Percentiles rank a stretch among this genome's conserved stretches.
phyloP scores from a whole-genome alignment of 1,140 invertebrate genomes.

The Drosophila elegans region DNA sequence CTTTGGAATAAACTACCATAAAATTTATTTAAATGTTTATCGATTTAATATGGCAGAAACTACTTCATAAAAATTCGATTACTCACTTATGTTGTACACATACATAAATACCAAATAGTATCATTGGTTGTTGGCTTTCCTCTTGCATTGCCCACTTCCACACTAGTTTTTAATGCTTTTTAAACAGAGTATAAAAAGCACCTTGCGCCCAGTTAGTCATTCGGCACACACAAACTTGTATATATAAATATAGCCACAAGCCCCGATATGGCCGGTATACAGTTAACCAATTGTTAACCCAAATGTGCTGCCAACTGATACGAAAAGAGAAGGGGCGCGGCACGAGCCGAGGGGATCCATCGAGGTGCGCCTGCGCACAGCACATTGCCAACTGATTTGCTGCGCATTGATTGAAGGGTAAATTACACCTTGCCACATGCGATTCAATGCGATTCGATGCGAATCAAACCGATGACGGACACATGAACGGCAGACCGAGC shows the following conservation, averaged over 20 bases:
- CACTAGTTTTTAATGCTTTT: constrained; percentile 42
- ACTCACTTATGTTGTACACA: constrained; percentile 17
- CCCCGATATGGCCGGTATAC: constrained; percentile 62
- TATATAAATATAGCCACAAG: constrained; percentile 49
- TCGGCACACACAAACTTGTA: constrained; percentile 40
- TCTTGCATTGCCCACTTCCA: constrained; percentile 27
- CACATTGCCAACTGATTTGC: constrained; percentile 80
- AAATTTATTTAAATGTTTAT: constrained; percentile 9
- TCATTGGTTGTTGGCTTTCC: constrained; percentile 36
- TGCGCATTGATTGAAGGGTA: constrained; percentile 82
- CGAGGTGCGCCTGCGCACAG: constrained; percentile 64
- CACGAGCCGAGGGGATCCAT: constrained; percentile 2
- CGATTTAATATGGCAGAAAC: constrained; percentile 2
- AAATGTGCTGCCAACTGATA: constrained; percentile 80
- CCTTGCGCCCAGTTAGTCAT: constrained; percentile 81
- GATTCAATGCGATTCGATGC: constrained; percentile 66
- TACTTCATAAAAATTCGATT: constrained; percentile 12
- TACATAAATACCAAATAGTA: constrained; percentile 23
- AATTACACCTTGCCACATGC: constrained; percentile 82
- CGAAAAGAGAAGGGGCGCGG: constrained; percentile 16
- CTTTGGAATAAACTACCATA: constrained; percentile 2
- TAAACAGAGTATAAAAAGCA: constrained; percentile 65
- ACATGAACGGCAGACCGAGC: constrained; percentile 19
- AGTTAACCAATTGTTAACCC: constrained; percentile 82
- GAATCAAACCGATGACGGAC: constrained; percentile 46